Percentiles rank a stretch among this genome's conserved stretches.
These are phyloP conservation scores for Sabellastarte sp. DNA, from an alignment of 2,888 invertebrate species.

Conservation along the genomic window DNA sequence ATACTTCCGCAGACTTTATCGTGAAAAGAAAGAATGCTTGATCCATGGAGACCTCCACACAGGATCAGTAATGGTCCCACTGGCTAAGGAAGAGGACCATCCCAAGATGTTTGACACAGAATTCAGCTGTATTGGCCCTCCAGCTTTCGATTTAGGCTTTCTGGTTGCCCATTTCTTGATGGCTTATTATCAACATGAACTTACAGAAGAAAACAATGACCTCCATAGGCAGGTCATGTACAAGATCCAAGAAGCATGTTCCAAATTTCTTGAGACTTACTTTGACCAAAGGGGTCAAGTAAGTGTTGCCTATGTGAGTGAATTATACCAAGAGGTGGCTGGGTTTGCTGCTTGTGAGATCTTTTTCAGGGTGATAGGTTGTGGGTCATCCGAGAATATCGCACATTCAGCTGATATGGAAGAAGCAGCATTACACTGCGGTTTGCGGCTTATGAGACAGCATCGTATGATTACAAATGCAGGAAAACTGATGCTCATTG, in stretches of 20 bases:
- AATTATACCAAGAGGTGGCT: too few species aligned
- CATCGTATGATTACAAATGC: conserved; percentile 2
- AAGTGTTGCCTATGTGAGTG: too few species aligned
- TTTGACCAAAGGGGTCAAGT: too few species aligned
- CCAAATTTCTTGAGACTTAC: too few species aligned
- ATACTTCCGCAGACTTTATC: too few species aligned
- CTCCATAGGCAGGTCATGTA: conserved; percentile 35
- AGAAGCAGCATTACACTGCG: conserved; percentile 1
- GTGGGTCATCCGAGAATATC: not conserved
- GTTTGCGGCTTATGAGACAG: conserved; percentile 2
- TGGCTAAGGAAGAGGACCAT: not conserved
- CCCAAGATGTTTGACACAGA: not conserved
- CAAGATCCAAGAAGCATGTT: too few species aligned
- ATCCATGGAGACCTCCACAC: conserved; percentile 44
- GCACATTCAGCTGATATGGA: not conserved
- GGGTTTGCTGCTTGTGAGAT: conserved; percentile 11
- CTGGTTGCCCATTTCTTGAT: conserved; percentile 42
- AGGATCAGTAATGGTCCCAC: conserved; percentile 36
- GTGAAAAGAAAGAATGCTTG: conserved; percentile 41
- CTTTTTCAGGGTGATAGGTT: not conserved
- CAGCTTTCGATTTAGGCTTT: conserved; percentile 39
- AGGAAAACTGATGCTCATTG: conserved; percentile 7
- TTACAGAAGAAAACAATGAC: conserved; percentile 35
- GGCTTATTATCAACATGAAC: conserved; percentile 40
- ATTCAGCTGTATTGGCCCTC: conserved; percentile 28